phyloP scores from a whole-genome alignment of 2,113 vertebrate genomes.

The Circaetus gallicus region DNA sequence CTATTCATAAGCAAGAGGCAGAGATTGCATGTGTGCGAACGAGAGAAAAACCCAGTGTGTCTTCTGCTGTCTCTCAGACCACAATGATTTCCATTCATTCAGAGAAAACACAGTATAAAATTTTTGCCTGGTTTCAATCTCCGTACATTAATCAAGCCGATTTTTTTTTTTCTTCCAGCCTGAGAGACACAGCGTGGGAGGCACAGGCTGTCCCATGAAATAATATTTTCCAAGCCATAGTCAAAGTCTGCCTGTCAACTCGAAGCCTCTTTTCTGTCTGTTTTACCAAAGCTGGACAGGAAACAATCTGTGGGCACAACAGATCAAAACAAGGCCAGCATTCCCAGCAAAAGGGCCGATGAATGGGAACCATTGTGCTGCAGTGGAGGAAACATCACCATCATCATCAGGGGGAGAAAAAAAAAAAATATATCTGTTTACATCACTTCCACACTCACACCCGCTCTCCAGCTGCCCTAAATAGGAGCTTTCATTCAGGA shows the following conservation, averaged over 20 bases:
- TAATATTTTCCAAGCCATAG: slow-evolving; percentile 56
- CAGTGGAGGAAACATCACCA: not conserved
- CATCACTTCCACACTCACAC: not conserved
- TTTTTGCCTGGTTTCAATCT: slow-evolving; percentile 49
- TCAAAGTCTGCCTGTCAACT: slow-evolving; percentile 35
- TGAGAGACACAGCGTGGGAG: slow-evolving; percentile 39
- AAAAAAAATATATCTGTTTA: not conserved
- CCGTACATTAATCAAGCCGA: slow-evolving; percentile 2
- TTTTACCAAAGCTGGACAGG: slow-evolving; percentile 32
- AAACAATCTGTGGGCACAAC: slow-evolving; percentile 53
- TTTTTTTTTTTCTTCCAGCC: not conserved
- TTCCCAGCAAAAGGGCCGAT: slow-evolving; percentile 9
- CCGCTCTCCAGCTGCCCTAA: not conserved
- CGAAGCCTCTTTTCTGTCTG: slow-evolving; percentile 27
- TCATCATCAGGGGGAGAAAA: not conserved
- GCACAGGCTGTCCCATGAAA: slow-evolving; percentile 44
- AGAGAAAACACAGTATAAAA: not conserved
- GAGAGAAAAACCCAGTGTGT: not conserved
- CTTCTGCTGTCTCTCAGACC: not conserved
- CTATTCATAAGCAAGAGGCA: not conserved
- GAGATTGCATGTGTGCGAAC: not conserved
- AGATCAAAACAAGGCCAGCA: not conserved
- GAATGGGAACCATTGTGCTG: slow-evolving; percentile 71
- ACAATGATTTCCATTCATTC: slow-evolving; percentile 54
- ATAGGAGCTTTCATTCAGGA: slow-evolving; percentile 31